Evolutionary conservation across 2,888 invertebrate genomes (phyloP), one percentile per base, ranked within the genome.

Genomic region (Watsonalla binaria): DNA sequence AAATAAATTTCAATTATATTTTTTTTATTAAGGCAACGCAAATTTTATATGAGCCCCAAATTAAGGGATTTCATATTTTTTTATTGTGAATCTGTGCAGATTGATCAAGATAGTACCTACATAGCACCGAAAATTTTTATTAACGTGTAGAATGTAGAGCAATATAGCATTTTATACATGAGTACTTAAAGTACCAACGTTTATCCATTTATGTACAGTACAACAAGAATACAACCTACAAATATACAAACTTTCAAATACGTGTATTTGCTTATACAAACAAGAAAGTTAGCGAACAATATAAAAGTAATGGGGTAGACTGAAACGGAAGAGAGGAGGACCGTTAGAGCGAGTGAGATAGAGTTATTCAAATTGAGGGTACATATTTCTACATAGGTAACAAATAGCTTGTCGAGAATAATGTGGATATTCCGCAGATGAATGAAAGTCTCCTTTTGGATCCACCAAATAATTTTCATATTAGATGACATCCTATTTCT

Each of bases 241-340:
- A 90, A 90, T 88, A 90, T 81, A 88, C 84, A 86, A 89, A 90
- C 90, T 90, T 90, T 90, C 89, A 89, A 89, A 90, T 88, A 86
- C 86, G 84, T 88, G 86, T 88, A 90, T 90, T 90, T 90, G 89
- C 90, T 89, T 89, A 90, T 84, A 90, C 89, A 90, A 90, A 90
- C 90, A 90, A 90, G 90, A 90, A 90, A 90, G 90, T 90, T 90
- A 90, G 90, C 89, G 90, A 90, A 90, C 90, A 89, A 90, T 90
- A 90, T 90, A 90, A 90, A 90, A 89, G 89, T 90, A 90, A 90
- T 90, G 86, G 87, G 84, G 84, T 84, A 87, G 89, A 90, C 69
- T 57, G 84, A 82, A 78, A 87, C 60, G 60, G 76, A 52, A 58
- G 65, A 61, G 58, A 57, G 63, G 61, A 67, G 55, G 54, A 56